Evolutionary conservation across 1,140 invertebrate species (phyloP), one percentile per base, ranked within the genome.

Genomic region (Gyrodactylus salaris): DNA sequence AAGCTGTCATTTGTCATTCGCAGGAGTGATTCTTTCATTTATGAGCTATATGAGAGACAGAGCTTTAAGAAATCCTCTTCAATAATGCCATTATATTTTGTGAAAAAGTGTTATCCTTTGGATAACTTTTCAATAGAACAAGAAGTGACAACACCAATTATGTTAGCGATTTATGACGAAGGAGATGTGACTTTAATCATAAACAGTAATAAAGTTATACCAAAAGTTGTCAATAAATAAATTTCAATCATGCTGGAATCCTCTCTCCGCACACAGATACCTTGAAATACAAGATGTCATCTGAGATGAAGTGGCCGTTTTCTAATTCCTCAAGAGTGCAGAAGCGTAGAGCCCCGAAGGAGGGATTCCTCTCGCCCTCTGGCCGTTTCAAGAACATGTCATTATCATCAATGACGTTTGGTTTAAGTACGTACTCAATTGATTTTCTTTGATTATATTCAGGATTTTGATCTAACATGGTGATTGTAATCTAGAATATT

Each of bases 371-470:
- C 20, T 71, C 70, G 26, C 21, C 25, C 2, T 16, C 26, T 24
- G 70, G 70, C 20, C 70, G 70, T 24, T 1, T 1, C 20, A 71
- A 26, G 26, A 71, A 71, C 2, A 25, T 21, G 7, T 24, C 21
- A 71, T 71, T 71, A 1, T 71, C 70, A 19, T 71, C 25, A 25
- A 71, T 71, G 1, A 71, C 70, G n/a, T 71, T 71, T 20, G 70
- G 70, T 1, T 1, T 1, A 25, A 71, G 20, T n/a, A 26, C 20
- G 26, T 71, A 71, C 20, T 24, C 70, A 24, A 71, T 25, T 24
- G 21, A 21, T 25, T 71, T 71, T 71, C 70, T 71, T 25, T 25
- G 16, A 1, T 1, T 24, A 25, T 25, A 24, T 71, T 24, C 24
- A 25, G 70, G 70, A 25, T 21, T 25, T 25, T 71, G 70, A 25